phyloP scores from a whole-genome alignment of 2,113 vertebrate species.

The Nibea coibor region DNA sequence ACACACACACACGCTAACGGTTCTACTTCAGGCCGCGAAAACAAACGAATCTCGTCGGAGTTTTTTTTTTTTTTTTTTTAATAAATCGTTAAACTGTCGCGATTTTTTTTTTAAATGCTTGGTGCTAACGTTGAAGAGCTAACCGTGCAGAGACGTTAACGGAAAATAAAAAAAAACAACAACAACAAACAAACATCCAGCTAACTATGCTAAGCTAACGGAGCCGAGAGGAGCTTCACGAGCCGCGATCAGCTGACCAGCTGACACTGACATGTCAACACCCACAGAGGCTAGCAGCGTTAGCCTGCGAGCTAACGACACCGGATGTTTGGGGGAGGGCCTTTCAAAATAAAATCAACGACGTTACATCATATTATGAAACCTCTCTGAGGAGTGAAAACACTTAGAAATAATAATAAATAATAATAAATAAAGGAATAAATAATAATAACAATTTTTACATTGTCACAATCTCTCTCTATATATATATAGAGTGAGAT shows the following conservation, averaged over 20 bases:
- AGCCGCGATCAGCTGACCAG: constrained; percentile 79
- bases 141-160: constrained; percentile 33
- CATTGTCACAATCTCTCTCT: too few relatives aligned
- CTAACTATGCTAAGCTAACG: constrained; percentile 65
- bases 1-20: background rate
- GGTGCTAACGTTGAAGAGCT: background rate
- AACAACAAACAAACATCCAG: constrained; percentile 62
- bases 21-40: background rate
- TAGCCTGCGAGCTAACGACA: too few relatives aligned
- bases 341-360: constrained; percentile 46
- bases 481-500: too few relatives aligned
- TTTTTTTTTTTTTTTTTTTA: background rate
- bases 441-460: too few relatives aligned
- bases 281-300: constrained; percentile 23
- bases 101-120: background rate
- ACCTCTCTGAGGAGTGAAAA: too few relatives aligned
- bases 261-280: constrained; percentile 69
- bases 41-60: background rate
- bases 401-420: too few relatives aligned
- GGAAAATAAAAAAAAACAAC: constrained; percentile 10
- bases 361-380: too few relatives aligned
- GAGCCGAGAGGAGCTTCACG: constrained; percentile 46
- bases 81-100: background rate
- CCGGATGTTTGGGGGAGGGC: background rate
- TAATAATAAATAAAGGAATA: too few relatives aligned